phyloP scores from a whole-genome alignment of 2,888 invertebrate genomes.

The Cepaea hortensis region DNA sequence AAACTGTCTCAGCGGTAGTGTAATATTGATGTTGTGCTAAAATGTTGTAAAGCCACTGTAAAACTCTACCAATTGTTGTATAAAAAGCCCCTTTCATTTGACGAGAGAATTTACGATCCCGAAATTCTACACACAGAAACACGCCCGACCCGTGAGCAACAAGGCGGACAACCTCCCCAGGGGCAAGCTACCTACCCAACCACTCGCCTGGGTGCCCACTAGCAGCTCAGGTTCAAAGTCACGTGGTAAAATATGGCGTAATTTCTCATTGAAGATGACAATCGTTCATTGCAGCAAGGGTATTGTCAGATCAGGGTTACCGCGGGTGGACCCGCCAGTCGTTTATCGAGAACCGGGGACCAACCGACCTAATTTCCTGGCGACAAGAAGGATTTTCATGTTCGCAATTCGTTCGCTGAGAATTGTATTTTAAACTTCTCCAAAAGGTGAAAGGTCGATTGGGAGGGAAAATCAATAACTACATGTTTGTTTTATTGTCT shows the following conservation, averaged over 20 bases:
- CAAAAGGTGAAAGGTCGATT: constrained; percentile 24
- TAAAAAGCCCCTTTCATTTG: no score
- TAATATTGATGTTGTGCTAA: no score
- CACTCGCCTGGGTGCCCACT: neutral
- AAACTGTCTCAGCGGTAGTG: no score
- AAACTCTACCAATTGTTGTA: neutral
- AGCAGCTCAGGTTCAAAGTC: constrained; percentile 26
- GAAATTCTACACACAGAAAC: no score
- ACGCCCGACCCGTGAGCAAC: no score
- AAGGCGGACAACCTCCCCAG: neutral
- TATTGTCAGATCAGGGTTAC: constrained; percentile 30
- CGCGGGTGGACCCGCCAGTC: constrained; percentile 19
- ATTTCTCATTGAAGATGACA: constrained; percentile 38
- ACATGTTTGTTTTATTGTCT: neutral
- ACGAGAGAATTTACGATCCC: no score
- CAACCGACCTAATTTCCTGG: constrained; percentile 39
- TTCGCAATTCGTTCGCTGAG: constrained; percentile 5
- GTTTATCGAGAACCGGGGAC: constrained; percentile 39
- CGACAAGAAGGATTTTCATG: constrained; percentile 48
- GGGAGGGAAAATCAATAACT: neutral
- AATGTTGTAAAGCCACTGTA: neutral
- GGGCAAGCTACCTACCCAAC: neutral
- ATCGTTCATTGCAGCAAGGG: constrained; percentile 25
- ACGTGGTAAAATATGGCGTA: constrained; percentile 22
- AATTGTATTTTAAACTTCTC: neutral